These are phyloP conservation scores for Atherinomorus stipes DNA, from an alignment of 2,113 vertebrate genomes.

Conservation along the genomic window DNA sequence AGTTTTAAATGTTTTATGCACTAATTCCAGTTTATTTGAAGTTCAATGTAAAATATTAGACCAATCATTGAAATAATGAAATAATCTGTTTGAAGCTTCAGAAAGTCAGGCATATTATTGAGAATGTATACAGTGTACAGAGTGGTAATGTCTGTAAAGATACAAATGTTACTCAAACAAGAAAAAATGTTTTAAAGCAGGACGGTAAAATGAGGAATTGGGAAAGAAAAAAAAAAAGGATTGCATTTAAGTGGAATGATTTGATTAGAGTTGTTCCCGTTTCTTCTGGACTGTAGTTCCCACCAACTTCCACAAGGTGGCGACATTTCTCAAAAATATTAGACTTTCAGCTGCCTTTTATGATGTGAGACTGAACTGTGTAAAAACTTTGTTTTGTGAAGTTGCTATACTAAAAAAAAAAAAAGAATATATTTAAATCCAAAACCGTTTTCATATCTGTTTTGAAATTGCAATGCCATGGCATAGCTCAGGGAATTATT, in stretches of 20 bases:
- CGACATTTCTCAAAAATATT: conserved; percentile 34
- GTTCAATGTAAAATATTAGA: background rate
- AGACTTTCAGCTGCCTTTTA: background rate
- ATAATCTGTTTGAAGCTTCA: conserved; percentile 2
- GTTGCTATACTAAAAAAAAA: background rate
- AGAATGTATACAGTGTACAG: background rate
- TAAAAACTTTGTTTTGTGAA: background rate
- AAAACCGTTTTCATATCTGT: background rate
- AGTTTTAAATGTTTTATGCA: background rate
- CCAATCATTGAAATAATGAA: background rate
- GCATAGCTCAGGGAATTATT: background rate
- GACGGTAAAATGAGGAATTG: background rate
- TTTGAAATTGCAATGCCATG: background rate
- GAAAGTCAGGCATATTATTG: background rate
- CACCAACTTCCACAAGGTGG: conserved; percentile 54
- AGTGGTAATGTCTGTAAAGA: background rate
- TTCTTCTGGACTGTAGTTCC: conserved; percentile 34
- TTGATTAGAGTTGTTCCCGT: background rate
- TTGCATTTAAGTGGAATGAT: background rate
- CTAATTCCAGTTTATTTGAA: background rate
- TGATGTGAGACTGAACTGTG: background rate
- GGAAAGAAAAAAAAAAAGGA: background rate
- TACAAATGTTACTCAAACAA: background rate
- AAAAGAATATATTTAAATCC: background rate
- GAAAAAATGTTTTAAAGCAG: background rate